These are phyloP conservation scores for Zapus hudsonius DNA, from an alignment of 2,113 vertebrate species.

Conservation along the genomic window DNA sequence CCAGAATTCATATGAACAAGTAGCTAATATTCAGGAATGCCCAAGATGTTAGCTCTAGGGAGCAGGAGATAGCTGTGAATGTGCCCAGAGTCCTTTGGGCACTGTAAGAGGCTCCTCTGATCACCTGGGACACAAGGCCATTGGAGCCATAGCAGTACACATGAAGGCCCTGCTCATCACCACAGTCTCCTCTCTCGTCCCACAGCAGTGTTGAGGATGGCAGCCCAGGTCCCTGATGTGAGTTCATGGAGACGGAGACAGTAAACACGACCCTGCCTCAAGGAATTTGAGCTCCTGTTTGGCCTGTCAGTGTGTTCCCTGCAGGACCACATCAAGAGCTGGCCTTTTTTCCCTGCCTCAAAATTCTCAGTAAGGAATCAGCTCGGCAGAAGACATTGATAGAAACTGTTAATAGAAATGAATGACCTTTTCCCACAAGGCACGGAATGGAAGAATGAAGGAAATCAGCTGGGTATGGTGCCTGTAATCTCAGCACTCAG, in stretches of 20 bases:
- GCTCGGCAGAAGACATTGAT: not conserved
- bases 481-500: not conserved
- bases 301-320: not conserved
- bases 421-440: not conserved
- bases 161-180: fast-evolving
- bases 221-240: not conserved
- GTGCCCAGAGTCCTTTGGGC: not conserved
- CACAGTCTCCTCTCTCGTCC: not conserved
- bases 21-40: not conserved
- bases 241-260: not conserved
- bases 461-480: not conserved
- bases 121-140: not conserved
- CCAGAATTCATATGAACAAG: not conserved
- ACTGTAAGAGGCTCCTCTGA: not conserved
- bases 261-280: not conserved
- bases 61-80: not conserved
- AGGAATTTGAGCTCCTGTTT: not conserved
- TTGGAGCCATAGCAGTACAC: fast-evolving
- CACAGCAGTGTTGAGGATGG: not conserved
- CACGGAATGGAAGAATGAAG: not conserved
- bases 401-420: not conserved
- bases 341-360: not conserved
- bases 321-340: not conserved
- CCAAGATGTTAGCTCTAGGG: not conserved
- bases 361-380: not conserved